Base-by-base conservation (phyloP, 2,888 invertebrate species). In the Hanleya hanleyi region DNA sequence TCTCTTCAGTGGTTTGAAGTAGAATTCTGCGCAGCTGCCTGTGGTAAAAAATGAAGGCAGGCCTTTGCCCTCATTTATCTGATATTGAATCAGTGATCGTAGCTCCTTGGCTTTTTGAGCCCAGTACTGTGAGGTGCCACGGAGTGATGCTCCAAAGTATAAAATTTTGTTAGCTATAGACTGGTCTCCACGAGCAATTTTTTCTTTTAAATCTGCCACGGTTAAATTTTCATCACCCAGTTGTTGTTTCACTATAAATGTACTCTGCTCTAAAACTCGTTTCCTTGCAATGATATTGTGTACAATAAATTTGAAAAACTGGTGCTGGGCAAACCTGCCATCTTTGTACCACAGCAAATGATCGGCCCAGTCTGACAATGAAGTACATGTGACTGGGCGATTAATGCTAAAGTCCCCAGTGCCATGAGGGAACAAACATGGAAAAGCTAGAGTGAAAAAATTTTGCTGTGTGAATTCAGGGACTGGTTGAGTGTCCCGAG, bases 221-320 rank as follows among this genome's bases (percentile, higher is more conserved):
- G 80, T 69, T 3, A 83, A 7, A 29, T 77, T 75, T 6, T 62
- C n/a, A 5, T 81, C 81, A 33, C 80, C 77, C 33, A 81, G 70
- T 65, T 80, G 37, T 75, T 82, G 81, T 1, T 75, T 75, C 7
- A 78, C 68, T 38, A 81, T 76, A 66, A 62, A 81, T 18, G n/a
- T 74, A 36, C 75, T 67, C 2, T 70, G 36, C 49, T 83, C 77
- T 29, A 81, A 9, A 41, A 79, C 64, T 36, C 70, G 67, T 73
- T 81, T 79, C 61, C 76, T 50, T 68, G 72, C 75, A 12, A 81
- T 78, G 33, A 78, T 79, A 51, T 80, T 80, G 62, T 74, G 79
- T 7, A 73, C 77, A n/a, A n/a, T n/a, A n/a, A n/a, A n/a, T n/a
- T n/a, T n/a, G n/a, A n/a, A n/a, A n/a, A n/a, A n/a, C n/a, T n/a